Base-by-base conservation (phyloP, 2,113 vertebrate genomes). In the Peromyscus maniculatus region DNA sequence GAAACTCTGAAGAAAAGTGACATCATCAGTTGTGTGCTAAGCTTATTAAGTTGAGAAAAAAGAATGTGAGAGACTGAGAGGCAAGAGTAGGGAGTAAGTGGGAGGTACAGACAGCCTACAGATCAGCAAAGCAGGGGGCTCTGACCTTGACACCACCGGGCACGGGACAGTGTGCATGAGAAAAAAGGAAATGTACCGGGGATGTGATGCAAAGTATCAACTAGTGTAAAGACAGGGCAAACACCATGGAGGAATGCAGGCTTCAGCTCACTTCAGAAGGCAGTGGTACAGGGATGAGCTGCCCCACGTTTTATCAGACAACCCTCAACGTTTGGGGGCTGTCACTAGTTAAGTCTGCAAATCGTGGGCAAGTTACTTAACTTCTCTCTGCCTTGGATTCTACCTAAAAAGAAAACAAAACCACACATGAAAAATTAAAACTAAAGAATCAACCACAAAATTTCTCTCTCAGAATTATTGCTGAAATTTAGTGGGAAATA, bases 261-360 rank as follows among this genome's bases (percentile, higher is more conserved):
- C 71, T 87, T 67, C 62, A 94, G 39, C 64, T 69, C 74, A 87
- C 86, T 87, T 31, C 66, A 46, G 74, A 92, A 83, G 46, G 57
- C 5, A 80, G 80, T 17, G 84, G 17, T 36, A 72, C 26, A 92
- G 33, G 78, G 21, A 95, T 92, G 62, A 91, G 66, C 15, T 87
- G 13, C n/a, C 59, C 62, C 46, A 46, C 17, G 36, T 62, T 62
- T n/a, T 43, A 69, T 64, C 39, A 92, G 16, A 72, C 33, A 93
- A 82, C 59, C 28, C n/a, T 91, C 55, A 77, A 6, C 16, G 24
- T 21, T 75, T 39, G 39, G 74, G 13, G 46, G 49, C 43, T 92
- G 59, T 43, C 39, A 93, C 36, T 71, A 77, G 72, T 28, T 64
- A 88, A 83, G 64, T 7, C 31, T 52, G 22, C 17, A 52, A 80